Base-by-base conservation (phyloP, 2,888 invertebrate species). In the Ophioninae sp. region DNA sequence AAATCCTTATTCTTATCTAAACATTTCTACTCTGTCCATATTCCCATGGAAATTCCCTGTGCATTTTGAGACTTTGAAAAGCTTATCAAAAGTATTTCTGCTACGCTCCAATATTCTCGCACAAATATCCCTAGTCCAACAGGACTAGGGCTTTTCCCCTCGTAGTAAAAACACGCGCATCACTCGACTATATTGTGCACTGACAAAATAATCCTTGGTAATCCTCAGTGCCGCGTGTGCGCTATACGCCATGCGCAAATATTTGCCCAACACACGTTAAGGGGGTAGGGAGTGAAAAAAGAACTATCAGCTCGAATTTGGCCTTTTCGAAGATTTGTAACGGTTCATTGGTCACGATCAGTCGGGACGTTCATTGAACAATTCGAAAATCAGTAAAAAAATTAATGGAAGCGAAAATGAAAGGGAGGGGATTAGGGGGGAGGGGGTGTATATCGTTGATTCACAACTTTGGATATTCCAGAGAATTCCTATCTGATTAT, bases 321-420 rank as follows among this genome's bases (percentile, higher is more conserved):
- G 68, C 79, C 79, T 67, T 79, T 65, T 79, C 56, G 75, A 76
- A 79, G 67, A 41, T 68, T 62, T 68, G 20, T n/a, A n/a, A 67
- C 69, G 57, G 74, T 50, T 61, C 75, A 76, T 13, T 56, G 75
- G 57, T 8, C 21, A 57, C 30, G n/a, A 62, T 78, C 69, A 56
- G 20, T 75, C 57, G 23, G 39, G 64, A 75, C 57, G 20, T 10
- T 17, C 56, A 56, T 50, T 13, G 37, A 21, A 13, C 44, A 44
- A 2, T 44, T 7, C 10, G 44, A 44, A 50, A 50, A 30, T 30
- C 3, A 30, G 30, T 30, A 30, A 30, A 30, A 30, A 30, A 30
- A 30, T 30, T 2, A 30, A 30, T 30, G 30, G 2, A 3, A 30
- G 3, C 30, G 13, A 50, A 50, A 5, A 50, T 3, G 6, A 5